Evolutionary conservation across 2,888 invertebrate genomes (phyloP), one percentile per base, ranked within the genome.

Genomic region (Venusia cambrica): DNA sequence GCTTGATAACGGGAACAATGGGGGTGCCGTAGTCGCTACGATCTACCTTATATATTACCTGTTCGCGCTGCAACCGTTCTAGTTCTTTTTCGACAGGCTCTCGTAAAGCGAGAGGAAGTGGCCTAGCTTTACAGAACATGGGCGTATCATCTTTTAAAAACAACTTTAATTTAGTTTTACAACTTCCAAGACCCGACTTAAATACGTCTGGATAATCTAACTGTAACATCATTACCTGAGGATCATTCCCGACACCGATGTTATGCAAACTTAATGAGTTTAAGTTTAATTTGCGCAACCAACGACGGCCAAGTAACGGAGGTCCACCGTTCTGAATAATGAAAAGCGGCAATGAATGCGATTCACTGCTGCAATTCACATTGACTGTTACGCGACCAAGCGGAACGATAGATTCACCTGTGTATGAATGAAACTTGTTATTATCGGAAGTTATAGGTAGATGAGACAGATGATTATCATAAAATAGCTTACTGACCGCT

Each of bases 1-100:
- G 4, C 19, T 60, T 56, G 7, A 56, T 31, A 0, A 57, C 45
- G 0, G 57, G 56, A 1, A 57, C 57, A 2, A 57, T 61, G 2
- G 52, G 58, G 1, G 53, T 54, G 1, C 51, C 54, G 19, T 46
- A 57, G 9, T 55, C 56, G 0, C 45, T 49, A 10, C 39, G 5
- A 1, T 54, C 54, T 1, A 53, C 51, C 2, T 34, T 20, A 13
- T 41, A 47, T 3, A 58, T 52, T 0, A 49, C 20, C 1, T 48
- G 48, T 2, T 57, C 57, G 1, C 6, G 11, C 16, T 45, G 36
- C 2, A 55, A 30, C 0, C 53, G 47, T 3, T 22, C 37, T 4
- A 54, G 28, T 7, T 56, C 53, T 4, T 19, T 22, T 12, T 50
- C 47, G 4, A 53, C 50, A 1, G 31, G 38, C 1, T n/a, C 13